These are phyloP conservation scores for Macrophya annulata DNA, from an alignment of 2,888 invertebrate species.

Conservation along the genomic window DNA sequence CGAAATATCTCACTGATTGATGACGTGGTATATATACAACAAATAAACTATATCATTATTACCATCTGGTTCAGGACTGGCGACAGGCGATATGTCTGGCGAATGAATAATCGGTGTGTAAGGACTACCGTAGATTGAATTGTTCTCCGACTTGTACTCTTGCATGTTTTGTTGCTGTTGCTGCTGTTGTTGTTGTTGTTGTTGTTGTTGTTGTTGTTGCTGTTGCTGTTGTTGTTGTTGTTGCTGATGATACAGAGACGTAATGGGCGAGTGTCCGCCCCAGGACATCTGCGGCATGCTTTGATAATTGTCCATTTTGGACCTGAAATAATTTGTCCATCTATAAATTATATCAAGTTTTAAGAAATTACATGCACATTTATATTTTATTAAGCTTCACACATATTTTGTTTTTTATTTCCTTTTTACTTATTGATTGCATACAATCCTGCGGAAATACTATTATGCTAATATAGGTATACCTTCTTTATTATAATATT, in stretches of 20 bases:
- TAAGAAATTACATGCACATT: neutral
- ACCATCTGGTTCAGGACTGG: slow-evolving; percentile 90
- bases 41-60: slow-evolving; percentile 71
- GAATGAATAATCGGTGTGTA: slow-evolving; percentile 84
- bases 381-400: neutral
- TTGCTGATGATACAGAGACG: slow-evolving; percentile 79
- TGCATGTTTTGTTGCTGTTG: slow-evolving; percentile 73
- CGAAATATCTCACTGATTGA: neutral
- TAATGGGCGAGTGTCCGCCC: slow-evolving; percentile 79
- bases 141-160: slow-evolving; percentile 79
- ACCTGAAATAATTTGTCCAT: slow-evolving; percentile 67
- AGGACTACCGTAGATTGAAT: slow-evolving; percentile 78
- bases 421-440: neutral
- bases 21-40: neutral
- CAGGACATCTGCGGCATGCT: slow-evolving; percentile 77
- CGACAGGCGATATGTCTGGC: slow-evolving; percentile 92
- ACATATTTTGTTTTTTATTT: neutral
- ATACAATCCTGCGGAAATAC: neutral
- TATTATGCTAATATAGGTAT: neutral
- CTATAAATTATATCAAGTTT: slow-evolving; percentile 2
- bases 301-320: slow-evolving; percentile 78
- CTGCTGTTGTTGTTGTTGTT: slow-evolving; percentile 74
- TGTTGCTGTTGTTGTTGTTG: slow-evolving; percentile 72
- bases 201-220: slow-evolving; percentile 67
- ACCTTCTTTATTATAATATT: neutral